Base-by-base conservation (phyloP, 2,888 invertebrate genomes). In the Cheilosia impressa region DNA sequence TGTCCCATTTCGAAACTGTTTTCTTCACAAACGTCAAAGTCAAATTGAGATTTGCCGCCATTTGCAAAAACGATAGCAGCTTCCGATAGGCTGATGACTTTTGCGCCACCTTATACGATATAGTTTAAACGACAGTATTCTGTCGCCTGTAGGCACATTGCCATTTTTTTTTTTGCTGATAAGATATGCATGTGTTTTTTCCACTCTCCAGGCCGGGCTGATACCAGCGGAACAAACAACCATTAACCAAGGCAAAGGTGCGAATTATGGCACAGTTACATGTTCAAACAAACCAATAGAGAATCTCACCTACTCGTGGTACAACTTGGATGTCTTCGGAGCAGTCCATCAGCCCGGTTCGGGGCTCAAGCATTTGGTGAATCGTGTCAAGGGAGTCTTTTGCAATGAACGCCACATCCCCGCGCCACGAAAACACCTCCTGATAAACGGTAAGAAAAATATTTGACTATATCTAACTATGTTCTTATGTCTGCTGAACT, bases 241-340 rank as follows among this genome's bases (percentile, higher is more conserved):
- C 75, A 89, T 91, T 3, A 90, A 89, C 87, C 89, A 89, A 19
- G 87, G 88, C 0, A 88, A 89, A 19, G 82, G 81, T 34, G 91
- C 91, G 85, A 91, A 89, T 87, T 92, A 92, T 83, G 92, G 92
- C 34, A 90, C 90, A 1, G 85, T 92, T 2, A 87, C 71, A 10
- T 45, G 19, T 22, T 58, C 53, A 4, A 72, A 80, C n/a, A 60
- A 72, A 10, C 76, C 81, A 2, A 72, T 89, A 0, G 91, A 91
- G 53, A 91, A 93, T 71, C 93, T 96, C 79, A 95, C 95, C 0
- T 97, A 96, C 92, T 95, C 96, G 4, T 97, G 97, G 97, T 95
- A 95, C 60, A 95, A 96, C 87, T 93, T 97, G 87, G 96, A 96
- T 91, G 96, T 96, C 0, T 96, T 95, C 89, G 94, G 95, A 10